Base-by-base conservation (phyloP, 2,113 vertebrate species). In the Scopus umbretta region DNA sequence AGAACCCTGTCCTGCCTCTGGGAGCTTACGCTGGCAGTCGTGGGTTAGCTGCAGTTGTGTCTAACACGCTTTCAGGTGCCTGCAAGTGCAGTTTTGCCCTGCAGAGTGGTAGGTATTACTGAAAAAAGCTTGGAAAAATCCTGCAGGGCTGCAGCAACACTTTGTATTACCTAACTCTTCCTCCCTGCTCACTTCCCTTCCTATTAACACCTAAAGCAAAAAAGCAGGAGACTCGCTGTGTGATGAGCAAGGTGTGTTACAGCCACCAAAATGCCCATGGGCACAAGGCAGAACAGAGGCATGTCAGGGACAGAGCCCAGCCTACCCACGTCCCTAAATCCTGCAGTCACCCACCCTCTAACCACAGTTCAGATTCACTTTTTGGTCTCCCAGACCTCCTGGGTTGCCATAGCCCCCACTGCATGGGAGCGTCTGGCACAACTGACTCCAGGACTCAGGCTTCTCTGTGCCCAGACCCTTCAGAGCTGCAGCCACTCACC, bases 401-500 rank as follows among this genome's bases (percentile, higher is more conserved):
- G 81, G 38, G 32, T 42, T 45, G 22, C 43, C 30, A 11, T 1
- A 5, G n/a, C 26, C 7, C 61, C 32, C 21, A 11, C 4, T 10
- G 49, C 22, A 27, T 0, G 3, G 56, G 43, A 67, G 74, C 26
- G 9, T 5, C 43, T 16, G 71, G 73, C 45, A 43, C 5, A 1
- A 20, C 56, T 53, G 83, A 72, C 15, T 34, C 68, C 61, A 13
- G 23, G 19, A 17, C 11, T 79, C 2, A 0, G 0, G 7, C 7
- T 61, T 83, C 66, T 23, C 10, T 6, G 16, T 52, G n/a, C 71
- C 78, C 83, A 84, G 55, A 43, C 10, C 62, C 75, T 40, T 8
- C 50, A 16, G 36, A 36, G 47, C 30, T 81, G 80, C 68, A 84
- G 68, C 71, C 29, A 79, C 97, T 97, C 97, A 99, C 99, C 98